phyloP scores from a whole-genome alignment of 1,140 invertebrate genomes.

The Aphaenogaster rudis region DNA sequence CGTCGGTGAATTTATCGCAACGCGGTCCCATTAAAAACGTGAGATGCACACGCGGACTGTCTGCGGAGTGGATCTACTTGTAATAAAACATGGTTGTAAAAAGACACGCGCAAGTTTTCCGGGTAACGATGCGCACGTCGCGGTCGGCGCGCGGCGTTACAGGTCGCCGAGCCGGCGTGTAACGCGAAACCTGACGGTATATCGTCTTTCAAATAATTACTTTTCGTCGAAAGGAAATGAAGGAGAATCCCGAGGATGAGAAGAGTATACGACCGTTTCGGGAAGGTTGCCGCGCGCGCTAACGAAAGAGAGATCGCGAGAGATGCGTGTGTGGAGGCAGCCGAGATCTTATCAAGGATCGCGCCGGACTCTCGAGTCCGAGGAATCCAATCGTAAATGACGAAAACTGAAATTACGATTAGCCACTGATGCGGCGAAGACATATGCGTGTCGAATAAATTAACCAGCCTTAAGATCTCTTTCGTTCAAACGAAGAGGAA shows the following conservation, averaged over 20 bases:
- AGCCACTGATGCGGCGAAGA: conserved; percentile 24
- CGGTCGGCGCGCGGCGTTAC: background rate
- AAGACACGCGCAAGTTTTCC: conserved; percentile 17
- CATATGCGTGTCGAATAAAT: conserved; percentile 43
- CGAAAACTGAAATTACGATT: conserved; percentile 55
- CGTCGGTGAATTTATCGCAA: conserved; percentile 24
- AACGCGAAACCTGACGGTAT: conserved; percentile 47
- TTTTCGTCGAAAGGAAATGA: conserved; percentile 63
- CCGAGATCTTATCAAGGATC: conserved; percentile 63
- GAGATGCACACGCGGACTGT: conserved; percentile 19
- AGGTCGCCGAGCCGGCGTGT: conserved; percentile 38
- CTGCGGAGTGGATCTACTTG: background rate
- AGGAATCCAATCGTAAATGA: conserved; percentile 60
- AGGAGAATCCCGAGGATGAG: conserved; percentile 42
- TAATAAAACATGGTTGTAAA: conserved; percentile 53
- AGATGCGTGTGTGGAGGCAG: conserved; percentile 26
- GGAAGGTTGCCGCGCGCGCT: conserved; percentile 11
- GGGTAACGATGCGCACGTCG: conserved; percentile 6
- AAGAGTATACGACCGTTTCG: conserved; percentile 37
- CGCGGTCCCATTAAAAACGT: conserved; percentile 13
- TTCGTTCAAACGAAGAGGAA: background rate
- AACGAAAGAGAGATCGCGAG: conserved; percentile 65
- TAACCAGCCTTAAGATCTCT: conserved; percentile 5
- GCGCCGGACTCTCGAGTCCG: background rate
- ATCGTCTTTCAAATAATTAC: conserved; percentile 67